Evolutionary conservation across 1,140 invertebrate species (phyloP).

Genomic region (Cyphomyrmex costatus): DNA sequence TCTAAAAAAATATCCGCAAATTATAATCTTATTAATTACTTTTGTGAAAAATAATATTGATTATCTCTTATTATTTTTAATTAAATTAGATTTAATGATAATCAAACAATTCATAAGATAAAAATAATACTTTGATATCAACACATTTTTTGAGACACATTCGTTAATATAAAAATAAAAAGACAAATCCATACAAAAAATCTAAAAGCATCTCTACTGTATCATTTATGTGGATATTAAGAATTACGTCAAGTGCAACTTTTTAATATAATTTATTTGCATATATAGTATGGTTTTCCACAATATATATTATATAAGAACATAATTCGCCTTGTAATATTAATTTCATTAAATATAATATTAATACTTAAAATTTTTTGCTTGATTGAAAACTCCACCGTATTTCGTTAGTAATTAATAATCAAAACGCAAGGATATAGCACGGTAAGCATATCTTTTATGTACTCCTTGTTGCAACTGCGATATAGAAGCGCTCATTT

Average conservation of each 20-base stretch:
- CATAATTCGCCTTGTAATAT: conserved; percentile 68
- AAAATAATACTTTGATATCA: background rate
- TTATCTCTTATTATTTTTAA: too few species aligned
- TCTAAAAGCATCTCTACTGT: background rate
- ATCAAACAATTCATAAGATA: background rate
- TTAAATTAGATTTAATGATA: background rate
- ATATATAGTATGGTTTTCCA: conserved; percentile 72
- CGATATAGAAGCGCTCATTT: conserved; percentile 63
- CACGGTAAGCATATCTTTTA: conserved; percentile 61
- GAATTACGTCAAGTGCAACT: conserved; percentile 25
- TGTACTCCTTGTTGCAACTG: conserved; percentile 57
- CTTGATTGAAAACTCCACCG: conserved; percentile 51
- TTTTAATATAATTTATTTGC: conserved; percentile 73
- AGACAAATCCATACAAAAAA: background rate
- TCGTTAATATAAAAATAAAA: background rate
- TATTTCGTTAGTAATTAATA: conserved; percentile 63
- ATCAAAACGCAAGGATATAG: conserved; percentile 53
- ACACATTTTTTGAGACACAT: background rate
- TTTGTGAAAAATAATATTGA: background rate
- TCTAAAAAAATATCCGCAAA: background rate
- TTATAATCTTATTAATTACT: conserved; percentile 5
- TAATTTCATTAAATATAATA: conserved; percentile 67
- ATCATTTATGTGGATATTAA: background rate
- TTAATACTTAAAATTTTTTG: conserved; percentile 62
- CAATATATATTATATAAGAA: conserved; percentile 71